Evolutionary conservation across 1,140 invertebrate genomes (phyloP), one percentile per base, ranked within the genome.

Genomic region (Grapholita molesta): DNA sequence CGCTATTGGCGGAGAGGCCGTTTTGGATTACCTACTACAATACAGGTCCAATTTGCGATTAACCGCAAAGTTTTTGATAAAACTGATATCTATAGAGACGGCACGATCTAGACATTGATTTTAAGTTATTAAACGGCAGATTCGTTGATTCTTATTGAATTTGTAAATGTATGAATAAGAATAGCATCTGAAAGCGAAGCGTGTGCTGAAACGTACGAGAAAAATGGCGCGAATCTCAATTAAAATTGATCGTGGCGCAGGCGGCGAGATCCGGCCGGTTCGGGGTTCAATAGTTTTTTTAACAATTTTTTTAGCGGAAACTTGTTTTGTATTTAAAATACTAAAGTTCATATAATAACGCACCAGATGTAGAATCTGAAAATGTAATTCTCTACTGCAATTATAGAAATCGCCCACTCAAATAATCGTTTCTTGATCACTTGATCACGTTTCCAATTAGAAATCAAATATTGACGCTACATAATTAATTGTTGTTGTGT

Each of bases 41-140:
- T 77, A 73, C 80, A 61, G 82, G 84, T 89, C 89, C 84, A 91
- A 89, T 89, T 89, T 78, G 86, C 86, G 89, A 88, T 89, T 90
- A 90, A 89, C 86, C 80, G 83, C 65, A 89, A 88, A 88, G 78
- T 89, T 91, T 87, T 88, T 84, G 86, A 89, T 89, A 91, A 88
- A 83, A 78, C 89, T 79, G 75, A 79, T 85, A 86, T 85, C 76
- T 70, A 77, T 78, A 82, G 76, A 78, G 78, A 75, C 77, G 77
- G 80, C 75, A 73, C 68, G 64, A 70, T 74, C 61, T 67, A 35
- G 71, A 71, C 68, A 71, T 75, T 74, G 70, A 33, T 53, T 67
- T 52, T 42, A 71, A 38, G 68, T 23, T 64, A 69, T 79, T 76
- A 64, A 65, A 73, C 68, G 69, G 8, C 11, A 61, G 23, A 38